Percentiles rank a stretch among this genome's conserved stretches.
Evolutionary conservation across 1,140 invertebrate genomes (phyloP).

Genomic region (Pseudoatta argentina): DNA sequence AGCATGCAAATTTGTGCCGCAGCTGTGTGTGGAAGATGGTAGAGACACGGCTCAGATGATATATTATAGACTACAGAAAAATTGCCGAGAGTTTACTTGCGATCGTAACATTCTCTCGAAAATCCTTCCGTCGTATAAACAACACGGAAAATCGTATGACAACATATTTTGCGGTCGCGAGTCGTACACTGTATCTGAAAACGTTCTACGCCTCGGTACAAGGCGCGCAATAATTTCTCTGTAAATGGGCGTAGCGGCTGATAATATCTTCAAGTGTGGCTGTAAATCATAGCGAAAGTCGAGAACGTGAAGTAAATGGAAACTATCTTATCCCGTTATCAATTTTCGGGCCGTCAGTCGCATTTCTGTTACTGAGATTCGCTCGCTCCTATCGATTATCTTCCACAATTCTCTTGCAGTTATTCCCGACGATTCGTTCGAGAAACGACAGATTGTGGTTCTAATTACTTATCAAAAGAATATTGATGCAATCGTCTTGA

Average conservation of each 20-base stretch:
- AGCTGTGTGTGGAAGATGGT: not conserved
- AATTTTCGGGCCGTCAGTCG: slow-evolving; percentile 44
- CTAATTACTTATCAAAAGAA: not conserved
- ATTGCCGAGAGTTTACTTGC: slow-evolving; percentile 40
- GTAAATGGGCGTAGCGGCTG: slow-evolving; percentile 9
- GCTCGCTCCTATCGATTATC: slow-evolving; percentile 30
- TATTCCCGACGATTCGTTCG: not conserved
- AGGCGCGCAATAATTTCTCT: slow-evolving; percentile 36
- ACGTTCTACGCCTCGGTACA: not conserved
- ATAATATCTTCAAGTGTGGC: slow-evolving; percentile 35
- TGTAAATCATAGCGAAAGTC: slow-evolving; percentile 48
- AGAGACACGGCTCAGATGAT: slow-evolving; percentile 5
- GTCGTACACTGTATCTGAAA: not conserved
- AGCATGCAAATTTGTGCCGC: slow-evolving; percentile 46
- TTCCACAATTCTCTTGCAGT: not conserved
- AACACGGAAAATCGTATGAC: slow-evolving; percentile 13
- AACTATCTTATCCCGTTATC: slow-evolving; percentile 56
- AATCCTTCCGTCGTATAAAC: slow-evolving; percentile 35
- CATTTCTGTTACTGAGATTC: slow-evolving; percentile 20
- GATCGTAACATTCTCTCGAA: slow-evolving; percentile 40
- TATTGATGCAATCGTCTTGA: not conserved
- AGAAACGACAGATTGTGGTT: not conserved
- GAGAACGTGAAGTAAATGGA: slow-evolving; percentile 48
- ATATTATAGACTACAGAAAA: slow-evolving; percentile 29
- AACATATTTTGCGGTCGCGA: slow-evolving; percentile 43